Percentiles rank a stretch among this genome's conserved stretches.
Evolutionary conservation across 1,140 invertebrate genomes (phyloP).

Genomic region (Tetramorium parvispinum): DNA sequence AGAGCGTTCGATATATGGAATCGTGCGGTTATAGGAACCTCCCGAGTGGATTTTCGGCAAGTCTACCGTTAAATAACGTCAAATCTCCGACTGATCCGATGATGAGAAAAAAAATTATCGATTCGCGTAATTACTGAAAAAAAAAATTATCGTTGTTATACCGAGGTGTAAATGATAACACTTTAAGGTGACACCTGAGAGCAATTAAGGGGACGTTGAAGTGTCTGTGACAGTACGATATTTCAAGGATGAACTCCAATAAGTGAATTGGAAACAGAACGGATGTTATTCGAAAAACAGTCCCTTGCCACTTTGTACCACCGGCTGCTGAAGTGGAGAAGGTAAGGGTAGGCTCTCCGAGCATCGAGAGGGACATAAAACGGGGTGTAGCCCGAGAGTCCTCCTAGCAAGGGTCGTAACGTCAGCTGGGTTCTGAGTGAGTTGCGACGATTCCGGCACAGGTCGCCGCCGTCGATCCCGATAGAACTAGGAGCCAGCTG

Average conservation of each 20-base stretch:
- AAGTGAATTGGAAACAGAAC: constrained; percentile 34
- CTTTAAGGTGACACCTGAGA: background rate
- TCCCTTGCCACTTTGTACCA: constrained; percentile 65
- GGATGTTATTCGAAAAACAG: constrained; percentile 68
- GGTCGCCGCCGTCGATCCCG: constrained; percentile 64
- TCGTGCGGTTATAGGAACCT: constrained; percentile 48
- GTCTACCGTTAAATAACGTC: constrained; percentile 28
- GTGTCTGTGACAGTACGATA: background rate
- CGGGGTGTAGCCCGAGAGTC: constrained; percentile 50
- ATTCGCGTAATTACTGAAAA: background rate
- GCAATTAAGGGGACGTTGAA: background rate
- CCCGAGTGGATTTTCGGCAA: constrained; percentile 32
- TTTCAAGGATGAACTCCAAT: constrained; percentile 33
- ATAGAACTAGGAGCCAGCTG: constrained; percentile 73
- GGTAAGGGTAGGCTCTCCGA: constrained; percentile 35
- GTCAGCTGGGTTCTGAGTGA: constrained; percentile 76
- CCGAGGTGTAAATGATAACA: background rate
- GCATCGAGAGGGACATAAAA: constrained; percentile 38
- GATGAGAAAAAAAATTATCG: background rate
- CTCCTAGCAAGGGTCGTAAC: constrained; percentile 66
- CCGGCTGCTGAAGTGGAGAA: constrained; percentile 62
- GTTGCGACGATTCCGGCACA: constrained; percentile 65
- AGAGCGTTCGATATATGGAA: constrained; percentile 67
- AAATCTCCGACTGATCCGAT: constrained; percentile 4
- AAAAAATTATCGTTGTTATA: background rate